Base-by-base conservation (phyloP, 2,113 vertebrate genomes). In the Sebastes schlegelii region DNA sequence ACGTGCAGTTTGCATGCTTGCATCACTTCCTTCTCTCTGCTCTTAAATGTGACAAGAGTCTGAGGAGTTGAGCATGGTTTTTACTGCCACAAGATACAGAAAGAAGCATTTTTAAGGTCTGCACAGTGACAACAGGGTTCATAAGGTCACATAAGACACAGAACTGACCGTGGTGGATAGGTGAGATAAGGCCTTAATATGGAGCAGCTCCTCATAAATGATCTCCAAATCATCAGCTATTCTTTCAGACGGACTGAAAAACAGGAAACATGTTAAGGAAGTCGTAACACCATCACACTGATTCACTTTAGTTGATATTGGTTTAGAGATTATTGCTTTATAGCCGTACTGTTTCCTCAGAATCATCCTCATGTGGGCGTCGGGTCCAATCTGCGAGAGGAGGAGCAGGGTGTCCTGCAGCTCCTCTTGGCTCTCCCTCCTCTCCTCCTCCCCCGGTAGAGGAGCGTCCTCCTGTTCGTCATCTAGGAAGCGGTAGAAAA, bases 331-430 rank as follows among this genome's bases (percentile, higher is more conserved):
- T 21, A 68, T 19, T 70, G 34, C 13, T 54, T 45, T 13, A 12
- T n/a, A 72, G 17, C 88, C 97, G 91, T 95, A 99, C 98, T 88
- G 96, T 95, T 99, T 99, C 86, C 96, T 96, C 80, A 99, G 97
- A 86, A 98, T 97, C 98, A 99, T 99, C 92, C 98, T 96, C 97
- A 99, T 98, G 83, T 98, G 98, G 57, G 98, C 98, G 12, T 99
- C 98, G 0, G 98, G 98, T 49, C 98, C 98, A 75, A 96, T 97
- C 96, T 99, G 98, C 0, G 96, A 97, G 52, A 99, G 96, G 58
- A 99, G 93, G 8, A 99, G 95, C 87, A 99, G 93, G 42, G 97
- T 97, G 91, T 99, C 98, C 92, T 98, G 97, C 40, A 99, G 94
- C 87, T 98, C 98, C 66, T 99, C 98, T 4, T 98, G 97, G 84